phyloP scores from a whole-genome alignment of 2,797 vertebrate genomes.

The Betta splendens region DNA sequence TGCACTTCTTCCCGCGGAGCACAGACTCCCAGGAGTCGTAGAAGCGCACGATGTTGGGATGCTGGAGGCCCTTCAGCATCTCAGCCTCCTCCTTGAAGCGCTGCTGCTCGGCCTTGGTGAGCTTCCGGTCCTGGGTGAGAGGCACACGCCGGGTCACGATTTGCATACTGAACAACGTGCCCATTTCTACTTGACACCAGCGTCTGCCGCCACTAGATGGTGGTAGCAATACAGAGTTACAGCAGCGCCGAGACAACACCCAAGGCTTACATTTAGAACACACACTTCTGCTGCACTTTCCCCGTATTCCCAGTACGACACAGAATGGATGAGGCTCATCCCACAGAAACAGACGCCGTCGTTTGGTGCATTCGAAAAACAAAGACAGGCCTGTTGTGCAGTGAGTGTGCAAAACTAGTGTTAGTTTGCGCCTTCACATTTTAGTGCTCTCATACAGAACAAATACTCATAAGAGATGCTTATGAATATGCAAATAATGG shows the following conservation, averaged over 20 bases:
- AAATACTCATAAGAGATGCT: background rate
- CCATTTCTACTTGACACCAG: no score
- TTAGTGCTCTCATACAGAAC: background rate
- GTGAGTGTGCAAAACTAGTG: no score
- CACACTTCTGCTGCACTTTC: slow-evolving; percentile 68
- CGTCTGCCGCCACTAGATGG: slow-evolving; percentile 76
- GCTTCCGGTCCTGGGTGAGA: slow-evolving; percentile 88
- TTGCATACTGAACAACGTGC: no score
- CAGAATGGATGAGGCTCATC: slow-evolving; percentile 46
- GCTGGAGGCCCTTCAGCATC: slow-evolving; percentile 96
- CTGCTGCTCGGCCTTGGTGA: slow-evolving; percentile 94
- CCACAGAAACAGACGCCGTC: slow-evolving; percentile 27
- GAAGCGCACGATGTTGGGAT: slow-evolving; percentile 97
- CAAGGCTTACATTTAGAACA: slow-evolving; percentile 62
- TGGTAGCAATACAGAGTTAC: slow-evolving; percentile 43
- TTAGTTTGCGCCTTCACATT: no score
- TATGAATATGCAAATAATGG: slow-evolving; percentile 9
- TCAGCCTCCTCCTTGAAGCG: slow-evolving; percentile 97
- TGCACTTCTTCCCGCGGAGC: slow-evolving; percentile 93
- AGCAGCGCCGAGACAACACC: slow-evolving; percentile 73
- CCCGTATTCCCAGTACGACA: slow-evolving; percentile 65
- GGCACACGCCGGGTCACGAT: background rate
- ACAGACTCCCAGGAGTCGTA: slow-evolving; percentile 97
- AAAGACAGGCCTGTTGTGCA: slow-evolving; percentile 11
- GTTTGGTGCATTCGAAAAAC: no score